Percentiles rank a stretch among this genome's conserved stretches.
These are phyloP conservation scores for Picathartes gymnocephalus DNA, from an alignment of 2,113 vertebrate genomes.

Conservation along the genomic window DNA sequence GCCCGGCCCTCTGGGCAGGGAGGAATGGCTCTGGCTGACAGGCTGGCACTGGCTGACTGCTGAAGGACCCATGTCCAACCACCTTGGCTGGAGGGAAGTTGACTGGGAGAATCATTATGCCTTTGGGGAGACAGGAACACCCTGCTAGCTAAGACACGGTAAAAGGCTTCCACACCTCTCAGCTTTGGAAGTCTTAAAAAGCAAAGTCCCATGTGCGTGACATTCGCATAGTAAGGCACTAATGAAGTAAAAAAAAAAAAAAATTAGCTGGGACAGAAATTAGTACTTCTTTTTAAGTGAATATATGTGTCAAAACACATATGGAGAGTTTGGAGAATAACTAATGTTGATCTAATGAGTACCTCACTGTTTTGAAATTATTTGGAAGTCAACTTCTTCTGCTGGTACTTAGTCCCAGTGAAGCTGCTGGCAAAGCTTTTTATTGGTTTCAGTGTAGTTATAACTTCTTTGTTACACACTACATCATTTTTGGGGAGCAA, in stretches of 20 bases:
- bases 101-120: slow-evolving; percentile 9
- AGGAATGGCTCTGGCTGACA: background rate
- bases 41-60: background rate
- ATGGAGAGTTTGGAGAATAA: background rate
- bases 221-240: background rate
- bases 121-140: slow-evolving; percentile 1
- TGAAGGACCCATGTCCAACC: background rate
- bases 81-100: background rate
- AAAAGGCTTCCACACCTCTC: slow-evolving; percentile 42
- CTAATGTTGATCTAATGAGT: background rate
- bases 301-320: background rate
- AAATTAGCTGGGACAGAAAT: background rate
- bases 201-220: background rate
- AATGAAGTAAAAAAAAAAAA: background rate
- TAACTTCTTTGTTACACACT: background rate
- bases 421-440: background rate
- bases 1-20: slow-evolving; percentile 16
- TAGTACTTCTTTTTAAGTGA: background rate
- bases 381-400: background rate
- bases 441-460: background rate
- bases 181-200: slow-evolving; percentile 20
- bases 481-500: background rate
- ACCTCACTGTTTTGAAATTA: background rate
- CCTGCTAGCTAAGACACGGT: background rate
- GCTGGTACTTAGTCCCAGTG: background rate